A percentile compares a stretch with the other conserved stretches of the same genome.
Evolutionary conservation across 2,888 invertebrate species (phyloP).

Genomic region (Zaprionus bogoriensis): DNA sequence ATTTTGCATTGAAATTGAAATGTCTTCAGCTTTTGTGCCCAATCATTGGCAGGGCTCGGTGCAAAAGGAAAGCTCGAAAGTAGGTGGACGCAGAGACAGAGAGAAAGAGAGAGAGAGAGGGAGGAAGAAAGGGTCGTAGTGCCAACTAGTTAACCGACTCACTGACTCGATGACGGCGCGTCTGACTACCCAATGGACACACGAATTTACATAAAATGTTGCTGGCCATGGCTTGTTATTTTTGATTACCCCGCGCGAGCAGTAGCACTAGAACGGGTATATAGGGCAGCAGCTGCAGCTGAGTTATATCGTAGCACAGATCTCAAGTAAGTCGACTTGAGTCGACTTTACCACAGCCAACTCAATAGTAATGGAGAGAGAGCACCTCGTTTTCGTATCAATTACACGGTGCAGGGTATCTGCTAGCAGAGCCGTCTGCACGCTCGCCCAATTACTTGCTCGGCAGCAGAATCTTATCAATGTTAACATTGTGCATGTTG

Average conservation of each 20-base stretch:
- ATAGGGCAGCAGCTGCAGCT: not conserved
- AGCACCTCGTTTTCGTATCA: too few species aligned
- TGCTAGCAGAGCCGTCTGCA: not conserved
- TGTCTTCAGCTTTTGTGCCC: constrained; percentile 56
- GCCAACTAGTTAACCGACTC: constrained; percentile 3
- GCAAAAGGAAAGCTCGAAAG: too few species aligned
- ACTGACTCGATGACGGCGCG: constrained; percentile 4
- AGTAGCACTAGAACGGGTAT: too few species aligned
- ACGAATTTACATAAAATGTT: constrained; percentile 12
- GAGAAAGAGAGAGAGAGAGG: not conserved
- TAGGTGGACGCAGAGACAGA: not conserved
- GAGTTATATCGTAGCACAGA: not conserved
- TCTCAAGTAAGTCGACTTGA: too few species aligned
- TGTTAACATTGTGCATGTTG: constrained; percentile 5
- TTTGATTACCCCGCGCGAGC: not conserved
- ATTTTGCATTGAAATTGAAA: constrained; percentile 74
- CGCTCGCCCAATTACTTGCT: not conserved
- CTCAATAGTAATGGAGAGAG: too few species aligned
- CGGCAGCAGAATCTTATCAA: not conserved
- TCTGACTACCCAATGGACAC: not conserved
- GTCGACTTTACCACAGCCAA: too few species aligned
- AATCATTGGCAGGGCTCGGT: constrained; percentile 26
- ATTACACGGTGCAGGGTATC: not conserved
- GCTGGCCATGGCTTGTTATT: constrained; percentile 10
- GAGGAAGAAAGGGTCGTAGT: not conserved